Conservation (phyloP, 2,888 invertebrate species). For the Eupeodes luniger region DNA sequence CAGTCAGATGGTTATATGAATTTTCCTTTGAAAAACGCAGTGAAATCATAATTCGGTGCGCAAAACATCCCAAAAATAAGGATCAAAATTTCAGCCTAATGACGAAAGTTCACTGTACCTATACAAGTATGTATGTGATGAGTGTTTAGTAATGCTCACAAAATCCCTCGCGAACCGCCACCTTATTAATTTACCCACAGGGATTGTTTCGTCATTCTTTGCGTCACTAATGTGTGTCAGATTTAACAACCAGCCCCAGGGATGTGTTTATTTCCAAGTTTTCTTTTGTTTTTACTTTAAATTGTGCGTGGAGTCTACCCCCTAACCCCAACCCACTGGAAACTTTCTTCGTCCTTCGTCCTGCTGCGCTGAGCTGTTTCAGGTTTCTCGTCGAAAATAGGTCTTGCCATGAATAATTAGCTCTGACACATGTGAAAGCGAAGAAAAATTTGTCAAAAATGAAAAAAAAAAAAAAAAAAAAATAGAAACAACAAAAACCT, state of each 20-base stretch:
- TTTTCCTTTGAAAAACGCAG: constrained; percentile 32
- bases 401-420: constrained; percentile 71
- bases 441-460: constrained; percentile 10
- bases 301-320: constrained; percentile 4
- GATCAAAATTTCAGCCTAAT: constrained; percentile 71
- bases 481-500: background rate
- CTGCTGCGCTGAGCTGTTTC: background rate
- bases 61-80: constrained; percentile 11
- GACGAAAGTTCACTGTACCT: constrained; percentile 53
- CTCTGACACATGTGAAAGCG: constrained; percentile 66
- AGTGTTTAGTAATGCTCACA: constrained; percentile 22
- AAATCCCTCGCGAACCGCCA: constrained; percentile 56
- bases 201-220: constrained; percentile 65
- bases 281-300: constrained; percentile 54
- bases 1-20: constrained; percentile 49
- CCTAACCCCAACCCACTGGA: background rate
- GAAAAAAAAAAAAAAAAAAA: constrained; percentile 11
- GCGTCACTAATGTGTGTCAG: constrained; percentile 60
- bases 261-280: constrained; percentile 68
- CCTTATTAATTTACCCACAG: constrained; percentile 69
- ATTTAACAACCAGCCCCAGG: constrained; percentile 56
- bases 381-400: constrained; percentile 17
- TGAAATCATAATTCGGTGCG: constrained; percentile 34
- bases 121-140: too few species aligned
- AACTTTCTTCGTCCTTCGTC: background rate